Conservation (phyloP, 2,113 vertebrate genomes). For the Neolamprologus fasciatus region DNA sequence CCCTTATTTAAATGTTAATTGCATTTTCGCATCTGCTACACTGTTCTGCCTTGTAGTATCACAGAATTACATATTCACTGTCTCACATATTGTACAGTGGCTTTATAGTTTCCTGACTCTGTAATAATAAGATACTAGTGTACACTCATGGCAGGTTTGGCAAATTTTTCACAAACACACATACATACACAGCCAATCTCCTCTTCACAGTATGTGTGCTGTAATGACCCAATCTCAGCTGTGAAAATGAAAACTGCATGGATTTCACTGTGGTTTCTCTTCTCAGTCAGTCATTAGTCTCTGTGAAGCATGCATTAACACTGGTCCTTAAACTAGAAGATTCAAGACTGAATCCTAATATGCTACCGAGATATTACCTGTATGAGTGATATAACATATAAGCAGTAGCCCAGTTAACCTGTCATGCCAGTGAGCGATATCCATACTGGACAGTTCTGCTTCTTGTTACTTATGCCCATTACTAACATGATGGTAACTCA, state of each 20-base stretch:
- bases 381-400: background rate
- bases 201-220: background rate
- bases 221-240: background rate
- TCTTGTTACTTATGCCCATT: background rate
- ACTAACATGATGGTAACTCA: background rate
- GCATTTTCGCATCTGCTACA: slow-evolving; percentile 31
- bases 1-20: slow-evolving; percentile 51
- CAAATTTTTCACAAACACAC: background rate
- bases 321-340: background rate
- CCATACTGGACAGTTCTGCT: background rate
- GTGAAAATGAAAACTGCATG: background rate
- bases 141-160: background rate
- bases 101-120: background rate
- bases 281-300: background rate
- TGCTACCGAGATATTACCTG: background rate
- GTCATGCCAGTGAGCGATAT: background rate
- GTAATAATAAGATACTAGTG: background rate
- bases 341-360: background rate
- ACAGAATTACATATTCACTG: background rate
- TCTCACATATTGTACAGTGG: background rate
- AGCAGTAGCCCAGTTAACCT: background rate
- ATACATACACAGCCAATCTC: background rate
- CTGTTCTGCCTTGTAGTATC: background rate
- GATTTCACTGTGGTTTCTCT: background rate
- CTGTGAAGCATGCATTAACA: background rate